Conservation (phyloP, 2,888 invertebrate genomes). For the Zeuzera pyrina region DNA sequence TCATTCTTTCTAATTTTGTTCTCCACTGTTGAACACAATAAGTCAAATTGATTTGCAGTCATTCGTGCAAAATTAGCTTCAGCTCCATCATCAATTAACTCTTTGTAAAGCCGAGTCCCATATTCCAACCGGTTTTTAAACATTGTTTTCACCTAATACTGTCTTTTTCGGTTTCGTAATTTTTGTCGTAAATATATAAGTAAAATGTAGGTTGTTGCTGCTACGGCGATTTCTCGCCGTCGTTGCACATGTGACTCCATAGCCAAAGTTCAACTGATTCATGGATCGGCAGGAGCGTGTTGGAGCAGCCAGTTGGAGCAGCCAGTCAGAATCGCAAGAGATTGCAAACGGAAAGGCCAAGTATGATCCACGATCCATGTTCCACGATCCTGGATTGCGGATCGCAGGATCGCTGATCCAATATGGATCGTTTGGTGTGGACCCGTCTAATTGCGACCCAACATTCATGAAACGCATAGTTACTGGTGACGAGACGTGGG, state of each 20-base stretch:
- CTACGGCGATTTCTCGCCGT: constrained; percentile 3
- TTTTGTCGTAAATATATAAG: constrained; percentile 4
- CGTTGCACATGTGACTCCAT: constrained; percentile 4
- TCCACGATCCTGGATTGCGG: constrained; percentile 3
- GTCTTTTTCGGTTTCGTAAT: constrained; percentile 3
- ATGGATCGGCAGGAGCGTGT: constrained; percentile 4
- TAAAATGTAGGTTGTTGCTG: constrained; percentile 3
- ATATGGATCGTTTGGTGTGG: constrained; percentile 4
- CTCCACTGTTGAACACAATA: neutral
- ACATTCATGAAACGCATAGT: too few relatives aligned
- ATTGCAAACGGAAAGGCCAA: constrained; percentile 2
- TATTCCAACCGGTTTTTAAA: neutral
- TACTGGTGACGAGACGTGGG: too few relatives aligned
- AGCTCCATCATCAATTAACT: neutral
- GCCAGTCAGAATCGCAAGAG: too few relatives aligned
- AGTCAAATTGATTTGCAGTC: neutral
- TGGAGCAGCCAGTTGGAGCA: constrained; percentile 3
- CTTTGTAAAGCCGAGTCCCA: neutral
- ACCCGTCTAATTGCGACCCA: too few relatives aligned
- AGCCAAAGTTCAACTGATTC: constrained; percentile 2
- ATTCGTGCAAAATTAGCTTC: neutral
- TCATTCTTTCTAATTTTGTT: neutral
- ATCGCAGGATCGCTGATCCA: constrained; percentile 3
- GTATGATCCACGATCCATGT: constrained; percentile 5
- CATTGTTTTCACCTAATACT: neutral